These are phyloP conservation scores for Bradypus variegatus DNA, from an alignment of 2,797 vertebrate species.

Conservation along the genomic window DNA sequence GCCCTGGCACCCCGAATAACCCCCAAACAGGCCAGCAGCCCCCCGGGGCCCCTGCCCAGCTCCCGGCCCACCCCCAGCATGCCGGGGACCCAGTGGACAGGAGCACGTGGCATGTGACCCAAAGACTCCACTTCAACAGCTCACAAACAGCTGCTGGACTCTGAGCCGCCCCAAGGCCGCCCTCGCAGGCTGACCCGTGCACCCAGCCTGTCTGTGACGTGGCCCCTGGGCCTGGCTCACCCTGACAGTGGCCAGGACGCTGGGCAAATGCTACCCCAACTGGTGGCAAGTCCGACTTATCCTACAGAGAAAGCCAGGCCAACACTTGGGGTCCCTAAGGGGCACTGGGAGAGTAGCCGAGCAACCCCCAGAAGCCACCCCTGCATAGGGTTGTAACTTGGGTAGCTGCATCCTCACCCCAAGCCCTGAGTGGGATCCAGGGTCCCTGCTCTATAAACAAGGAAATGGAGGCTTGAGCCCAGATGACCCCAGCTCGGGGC, in stretches of 20 bases:
- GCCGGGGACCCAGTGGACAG: slow-evolving; percentile 63
- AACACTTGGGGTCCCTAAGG: background rate
- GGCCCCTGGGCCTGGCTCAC: background rate
- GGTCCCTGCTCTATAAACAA: background rate
- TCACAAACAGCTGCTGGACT: slow-evolving; percentile 59
- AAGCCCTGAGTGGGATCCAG: too few species aligned
- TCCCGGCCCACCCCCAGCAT: slow-evolving; percentile 23
- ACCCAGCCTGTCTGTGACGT: slow-evolving; percentile 41
- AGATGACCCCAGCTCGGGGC: too few species aligned
- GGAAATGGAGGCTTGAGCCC: background rate
- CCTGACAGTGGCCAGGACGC: background rate
- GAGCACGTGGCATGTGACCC: slow-evolving; percentile 49
- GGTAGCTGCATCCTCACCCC: background rate
- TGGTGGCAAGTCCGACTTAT: background rate
- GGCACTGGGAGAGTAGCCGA: background rate
- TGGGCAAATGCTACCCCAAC: background rate
- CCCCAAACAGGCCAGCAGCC: background rate
- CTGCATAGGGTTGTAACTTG: accelerated
- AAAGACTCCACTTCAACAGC: slow-evolving; percentile 38
- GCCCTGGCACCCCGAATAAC: background rate
- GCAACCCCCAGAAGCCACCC: background rate
- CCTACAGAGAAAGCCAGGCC: background rate
- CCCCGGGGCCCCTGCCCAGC: background rate
- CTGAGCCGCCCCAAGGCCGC: slow-evolving; percentile 49
- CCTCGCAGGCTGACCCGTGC: slow-evolving; percentile 52